Percentiles rank a stretch among this genome's conserved stretches.
These are phyloP conservation scores for Atrichornis clamosus DNA, from an alignment of 2,113 vertebrate genomes.

Conservation along the genomic window DNA sequence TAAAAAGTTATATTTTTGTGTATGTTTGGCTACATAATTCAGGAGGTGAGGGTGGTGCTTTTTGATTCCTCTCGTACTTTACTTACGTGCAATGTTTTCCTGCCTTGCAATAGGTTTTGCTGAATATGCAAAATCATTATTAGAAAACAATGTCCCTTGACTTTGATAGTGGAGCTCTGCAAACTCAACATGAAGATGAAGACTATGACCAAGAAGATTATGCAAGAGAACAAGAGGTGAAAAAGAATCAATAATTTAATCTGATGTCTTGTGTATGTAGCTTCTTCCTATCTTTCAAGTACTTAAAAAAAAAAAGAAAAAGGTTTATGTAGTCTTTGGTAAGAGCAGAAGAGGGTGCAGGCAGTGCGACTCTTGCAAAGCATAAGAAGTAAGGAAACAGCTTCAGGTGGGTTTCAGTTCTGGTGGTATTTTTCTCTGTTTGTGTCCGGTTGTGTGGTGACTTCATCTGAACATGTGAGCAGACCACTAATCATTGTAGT, in stretches of 20 bases:
- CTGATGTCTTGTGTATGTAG: not conserved
- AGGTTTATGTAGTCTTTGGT: not conserved
- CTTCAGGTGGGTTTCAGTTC: not conserved
- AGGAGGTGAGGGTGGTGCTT: not conserved
- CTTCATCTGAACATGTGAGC: not conserved
- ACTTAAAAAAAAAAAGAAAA: not conserved
- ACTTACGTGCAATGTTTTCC: not conserved
- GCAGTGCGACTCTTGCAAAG: not conserved
- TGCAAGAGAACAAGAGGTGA: slow-evolving; percentile 80
- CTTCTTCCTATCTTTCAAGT: not conserved
- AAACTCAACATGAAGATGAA: slow-evolving; percentile 75
- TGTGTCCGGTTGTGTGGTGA: not conserved
- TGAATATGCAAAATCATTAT: not conserved
- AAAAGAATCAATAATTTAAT: not conserved
- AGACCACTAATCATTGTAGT: not conserved
- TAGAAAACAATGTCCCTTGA: slow-evolving; percentile 77
- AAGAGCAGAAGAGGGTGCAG: not conserved
- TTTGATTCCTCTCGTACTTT: not conserved
- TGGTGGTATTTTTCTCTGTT: not conserved
- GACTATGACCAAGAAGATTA: slow-evolving; percentile 81
- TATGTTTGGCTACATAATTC: not conserved
- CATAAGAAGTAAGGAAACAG: slow-evolving; percentile 18
- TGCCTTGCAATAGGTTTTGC: not conserved
- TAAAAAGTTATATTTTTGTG: accelerated
- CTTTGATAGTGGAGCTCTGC: slow-evolving; percentile 75